phyloP scores from a whole-genome alignment of 2,888 invertebrate species.

The Stenodema calcarata region DNA sequence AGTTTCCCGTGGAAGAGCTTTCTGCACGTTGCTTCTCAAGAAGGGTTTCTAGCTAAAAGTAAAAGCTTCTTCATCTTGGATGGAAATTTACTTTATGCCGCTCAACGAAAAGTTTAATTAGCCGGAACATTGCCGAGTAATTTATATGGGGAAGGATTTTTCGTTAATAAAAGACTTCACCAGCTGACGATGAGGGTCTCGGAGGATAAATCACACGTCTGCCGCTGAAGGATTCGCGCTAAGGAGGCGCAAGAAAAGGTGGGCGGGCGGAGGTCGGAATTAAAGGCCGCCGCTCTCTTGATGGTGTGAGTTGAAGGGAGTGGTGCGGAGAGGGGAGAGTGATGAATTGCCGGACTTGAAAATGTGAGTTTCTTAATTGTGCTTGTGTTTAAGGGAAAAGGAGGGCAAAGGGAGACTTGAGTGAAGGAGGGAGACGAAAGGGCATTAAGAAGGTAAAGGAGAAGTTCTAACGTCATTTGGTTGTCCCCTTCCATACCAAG shows the following conservation, averaged over 20 bases:
- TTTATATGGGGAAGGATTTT: constrained; percentile 44
- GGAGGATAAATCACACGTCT: constrained; percentile 43
- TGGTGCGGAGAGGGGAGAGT: neutral
- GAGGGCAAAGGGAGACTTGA: neutral
- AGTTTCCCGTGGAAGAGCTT: neutral
- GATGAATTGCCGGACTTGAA: constrained; percentile 50
- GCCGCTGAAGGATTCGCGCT: constrained; percentile 26
- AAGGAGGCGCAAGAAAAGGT: neutral
- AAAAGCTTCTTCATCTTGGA: neutral
- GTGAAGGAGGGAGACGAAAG: constrained; percentile 30
- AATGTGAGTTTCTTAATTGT: constrained; percentile 51
- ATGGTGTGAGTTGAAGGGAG: neutral
- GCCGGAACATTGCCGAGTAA: constrained; percentile 45
- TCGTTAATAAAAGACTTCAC: constrained; percentile 43
- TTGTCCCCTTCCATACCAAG: constrained; percentile 3
- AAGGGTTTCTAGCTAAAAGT: neutral
- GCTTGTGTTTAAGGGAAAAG: constrained; percentile 44
- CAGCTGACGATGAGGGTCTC: constrained; percentile 42
- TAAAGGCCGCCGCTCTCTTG: constrained; percentile 18
- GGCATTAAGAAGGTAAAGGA: constrained; percentile 47
- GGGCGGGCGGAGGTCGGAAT: constrained; percentile 28
- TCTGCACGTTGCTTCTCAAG: neutral
- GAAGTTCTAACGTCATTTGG: constrained; percentile 48
- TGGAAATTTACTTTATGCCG: constrained; percentile 31
- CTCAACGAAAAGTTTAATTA: constrained; percentile 43